Evolutionary conservation across 2,888 invertebrate genomes (phyloP), one percentile per base, ranked within the genome.

Genomic region (Sphinx pinastri): DNA sequence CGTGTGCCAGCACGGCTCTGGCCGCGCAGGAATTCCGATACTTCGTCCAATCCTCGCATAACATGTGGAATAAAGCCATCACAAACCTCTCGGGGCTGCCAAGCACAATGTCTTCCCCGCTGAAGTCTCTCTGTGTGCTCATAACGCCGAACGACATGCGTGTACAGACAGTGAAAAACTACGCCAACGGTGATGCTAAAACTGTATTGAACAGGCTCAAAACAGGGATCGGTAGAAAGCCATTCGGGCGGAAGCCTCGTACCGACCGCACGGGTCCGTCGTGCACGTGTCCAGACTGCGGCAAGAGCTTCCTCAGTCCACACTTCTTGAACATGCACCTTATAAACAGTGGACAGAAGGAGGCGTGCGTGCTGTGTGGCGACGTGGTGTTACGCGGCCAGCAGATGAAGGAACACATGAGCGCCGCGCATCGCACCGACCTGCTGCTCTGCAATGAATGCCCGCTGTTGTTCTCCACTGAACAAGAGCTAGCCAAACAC

Each of bases 261-360:
- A 76, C 76, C 0, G 75, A 81, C 0, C 80, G 91, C 3, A 73
- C 83, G 0, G 92, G 92, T 0, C 88, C 89, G 0, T 70, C 80
- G 0, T 89, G 86, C 72, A 70, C 69, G 0, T 94, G 93, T 70
- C 82, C 83, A 0, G 93, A 93, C 45, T 94, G 93, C 67, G 86
- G 85, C 0, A 93, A 92, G 71, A 71, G 74, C 0, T 94, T 92
- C 71, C 55, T 79, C 0, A 90, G 87, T 55, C 92, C 93, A 0
- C 87, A 88, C 54, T 88, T 86, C 63, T 70, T 94, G 10, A 87
- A 86, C 67, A 71, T 84, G 69, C 93, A 94, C 75, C 77, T 93
- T 16, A 84, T 84, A 54, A 93, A 93, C 74, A 92, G 91, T 72
- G 92, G 91, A 0, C 87, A 88, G 55, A 92, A 90, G 55, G 92